These are phyloP conservation scores for Lepilemur ruficaudatus DNA, from an alignment of 2,797 vertebrate genomes.

Conservation along the genomic window DNA sequence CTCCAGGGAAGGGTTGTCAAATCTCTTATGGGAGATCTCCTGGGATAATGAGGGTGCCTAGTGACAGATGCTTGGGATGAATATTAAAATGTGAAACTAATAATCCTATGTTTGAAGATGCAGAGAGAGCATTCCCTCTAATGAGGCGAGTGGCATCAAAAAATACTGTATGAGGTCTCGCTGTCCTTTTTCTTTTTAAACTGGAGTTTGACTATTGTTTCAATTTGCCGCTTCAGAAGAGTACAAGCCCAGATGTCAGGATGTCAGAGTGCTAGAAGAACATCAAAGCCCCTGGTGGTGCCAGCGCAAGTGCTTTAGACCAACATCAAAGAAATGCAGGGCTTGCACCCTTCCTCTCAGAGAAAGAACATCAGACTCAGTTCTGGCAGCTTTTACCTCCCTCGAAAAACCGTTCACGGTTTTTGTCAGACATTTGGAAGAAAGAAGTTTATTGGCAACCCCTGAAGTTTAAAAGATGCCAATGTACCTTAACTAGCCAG, in stretches of 20 bases:
- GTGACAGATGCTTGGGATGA: neutral
- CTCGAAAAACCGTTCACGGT: constrained; percentile 23
- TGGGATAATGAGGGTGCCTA: neutral
- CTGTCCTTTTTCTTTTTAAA: constrained; percentile 39
- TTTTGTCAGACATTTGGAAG: constrained; percentile 45
- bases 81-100: constrained; percentile 41
- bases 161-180: constrained; percentile 4
- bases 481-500: neutral
- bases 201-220: constrained; percentile 48
- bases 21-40: neutral
- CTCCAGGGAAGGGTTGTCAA: neutral
- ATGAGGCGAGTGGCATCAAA: constrained; percentile 11
- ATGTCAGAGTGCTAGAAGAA: constrained; percentile 52
- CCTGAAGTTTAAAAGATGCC: constrained; percentile 28
- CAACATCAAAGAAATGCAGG: constrained; percentile 54
- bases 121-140: neutral
- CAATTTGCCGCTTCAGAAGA: constrained; percentile 64
- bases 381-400: constrained; percentile 34
- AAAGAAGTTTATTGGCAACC: constrained; percentile 26
- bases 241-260: constrained; percentile 53
- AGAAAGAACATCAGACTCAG: constrained; percentile 38
- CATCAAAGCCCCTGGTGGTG: constrained; percentile 49
- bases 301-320: constrained; percentile 10
- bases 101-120: neutral
- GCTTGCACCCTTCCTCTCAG: constrained; percentile 7